Conservation (phyloP, 2,797 vertebrate genomes). For the Neoniphon sammara region DNA sequence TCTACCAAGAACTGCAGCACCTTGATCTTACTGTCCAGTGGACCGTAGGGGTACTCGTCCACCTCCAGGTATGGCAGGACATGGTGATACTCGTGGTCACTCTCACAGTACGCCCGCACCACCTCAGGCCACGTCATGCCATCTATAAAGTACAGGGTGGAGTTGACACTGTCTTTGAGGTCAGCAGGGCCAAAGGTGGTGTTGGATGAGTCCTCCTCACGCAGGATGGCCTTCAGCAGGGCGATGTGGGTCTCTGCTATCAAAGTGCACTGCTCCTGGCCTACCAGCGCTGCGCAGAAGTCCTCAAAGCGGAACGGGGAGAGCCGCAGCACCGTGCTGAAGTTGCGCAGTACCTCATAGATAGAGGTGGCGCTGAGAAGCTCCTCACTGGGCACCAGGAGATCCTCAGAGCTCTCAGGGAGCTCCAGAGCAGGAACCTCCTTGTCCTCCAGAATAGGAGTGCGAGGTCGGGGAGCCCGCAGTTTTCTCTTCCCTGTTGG, state of each 20-base stretch:
- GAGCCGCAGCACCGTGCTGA: slow-evolving; percentile 94
- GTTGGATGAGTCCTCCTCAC: slow-evolving; percentile 98
- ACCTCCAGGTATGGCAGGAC: slow-evolving; percentile 92
- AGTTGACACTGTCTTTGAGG: slow-evolving; percentile 98
- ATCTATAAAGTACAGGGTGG: slow-evolving; percentile 97
- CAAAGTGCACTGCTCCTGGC: slow-evolving; percentile 97
- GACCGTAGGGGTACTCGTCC: slow-evolving; percentile 95
- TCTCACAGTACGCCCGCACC: slow-evolving; percentile 97
- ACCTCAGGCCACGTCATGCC: slow-evolving; percentile 99
- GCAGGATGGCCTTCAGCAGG: slow-evolving; percentile 94
- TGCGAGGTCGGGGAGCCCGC: slow-evolving; percentile 89
- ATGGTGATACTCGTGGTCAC: slow-evolving; percentile 93
- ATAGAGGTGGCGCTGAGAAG: slow-evolving; percentile 93
- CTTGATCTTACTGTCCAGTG: slow-evolving; percentile 93
- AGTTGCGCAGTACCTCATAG: slow-evolving; percentile 97
- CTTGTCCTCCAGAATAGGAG: slow-evolving; percentile 94
- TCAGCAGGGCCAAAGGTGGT: slow-evolving; percentile 98
- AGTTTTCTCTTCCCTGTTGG: slow-evolving; percentile 88
- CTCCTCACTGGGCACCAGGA: slow-evolving; percentile 93
- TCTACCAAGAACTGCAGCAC: slow-evolving; percentile 98
- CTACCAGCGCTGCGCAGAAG: slow-evolving; percentile 95
- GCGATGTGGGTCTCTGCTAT: slow-evolving; percentile 96
- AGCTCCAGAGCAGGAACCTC: slow-evolving; percentile 92
- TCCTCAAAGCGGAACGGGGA: slow-evolving; percentile 99
- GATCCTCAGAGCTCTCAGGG: slow-evolving; percentile 94